Base-by-base conservation (phyloP, 2,797 vertebrate species). In the Chanos chanos region DNA sequence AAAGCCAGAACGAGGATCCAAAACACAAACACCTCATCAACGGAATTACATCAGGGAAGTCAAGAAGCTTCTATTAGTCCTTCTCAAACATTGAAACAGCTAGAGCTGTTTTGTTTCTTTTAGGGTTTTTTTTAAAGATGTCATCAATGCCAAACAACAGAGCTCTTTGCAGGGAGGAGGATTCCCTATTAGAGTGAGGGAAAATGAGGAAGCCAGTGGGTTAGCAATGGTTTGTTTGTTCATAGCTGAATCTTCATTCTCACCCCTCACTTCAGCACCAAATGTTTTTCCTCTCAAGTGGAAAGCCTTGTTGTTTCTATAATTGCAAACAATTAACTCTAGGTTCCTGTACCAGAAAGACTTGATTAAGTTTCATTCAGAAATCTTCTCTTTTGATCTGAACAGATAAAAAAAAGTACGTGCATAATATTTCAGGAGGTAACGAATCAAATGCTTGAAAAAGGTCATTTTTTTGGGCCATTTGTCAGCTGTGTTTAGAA, bases 181-280 rank as follows among this genome's bases (percentile, higher is more conserved):
- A 79, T 81, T 88, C 78, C 80, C 81, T 82, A 85, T 88, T 86
- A 87, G 80, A 90, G 85, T 80, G 86, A 86, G 77, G 85, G 76
- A 86, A 84, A 86, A 86, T 87, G 88, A 83, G 76, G 87, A 85
- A 88, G 85, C 85, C 86, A 80, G 84, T 79, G 79, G 79, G 77
- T 77, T 83, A 78, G 85, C 84, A 85, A 87, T 86, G 86, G 81
- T 86, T 87, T 89, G 83, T 87, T 89, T 89, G 88, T 89, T 90
- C 87, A 88, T 87, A 85, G 85, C 83, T 89, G 85, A 89, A 85
- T 61, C n/a, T n/a, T 72, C 80, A 83, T 81, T 79, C 78, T 75
- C 73, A 85, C 79, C 82, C 78, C 76, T 61, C 52, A 21, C 63
- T 40, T 60, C 41, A 57, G 58, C 27, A 50, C 45, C 24, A 40